Evolutionary conservation across 2,797 vertebrate species (phyloP), one percentile per base, ranked within the genome.

Genomic region (Atherinosoma microstoma): DNA sequence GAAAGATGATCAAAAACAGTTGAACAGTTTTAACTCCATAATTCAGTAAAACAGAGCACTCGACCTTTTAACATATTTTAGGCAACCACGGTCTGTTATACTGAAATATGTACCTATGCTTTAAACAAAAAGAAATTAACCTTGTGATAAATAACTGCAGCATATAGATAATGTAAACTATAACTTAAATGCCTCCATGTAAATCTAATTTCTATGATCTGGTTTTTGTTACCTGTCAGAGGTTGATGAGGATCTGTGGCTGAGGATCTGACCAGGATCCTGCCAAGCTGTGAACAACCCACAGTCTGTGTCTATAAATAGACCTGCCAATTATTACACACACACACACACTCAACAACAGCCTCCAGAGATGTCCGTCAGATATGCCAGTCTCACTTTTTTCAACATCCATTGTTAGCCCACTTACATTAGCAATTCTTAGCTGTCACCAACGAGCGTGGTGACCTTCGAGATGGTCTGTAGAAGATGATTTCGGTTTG

Each of bases 231-330:
- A 36, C 34, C 12, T 49, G 4, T 75, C 32, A 45, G 29, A 32
- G 57, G 47, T 58, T 70, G 66, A 57, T 42, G 29, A 75, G 66
- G 53, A 24, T 76, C 67, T 22, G 70, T 71, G 59, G 32, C 58
- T 54, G 9, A 69, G 68, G 35, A 67, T 18, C 76, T 78, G 73
- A 78, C 72, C 47, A 42, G 42, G 72, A 76, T 73, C 75, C 61
- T 34, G 83, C 65, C 72, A 18, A 7, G 64, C 51, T 78, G 80
- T 80, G 82, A 86, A 75, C 85, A 65, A 63, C 73, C 85, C 70
- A 78, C 67, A 83, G 82, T 85, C 84, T 73, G 53, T 6, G 29
- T 64, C 84, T 90, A 91, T 85, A 88, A 90, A 93, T 91, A 90
- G 79, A 82, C n/a, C 66, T 73, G 79, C 54, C 82, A 66, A 74